phyloP scores from a whole-genome alignment of 2,888 invertebrate genomes.

The Rhingia rostrata region DNA sequence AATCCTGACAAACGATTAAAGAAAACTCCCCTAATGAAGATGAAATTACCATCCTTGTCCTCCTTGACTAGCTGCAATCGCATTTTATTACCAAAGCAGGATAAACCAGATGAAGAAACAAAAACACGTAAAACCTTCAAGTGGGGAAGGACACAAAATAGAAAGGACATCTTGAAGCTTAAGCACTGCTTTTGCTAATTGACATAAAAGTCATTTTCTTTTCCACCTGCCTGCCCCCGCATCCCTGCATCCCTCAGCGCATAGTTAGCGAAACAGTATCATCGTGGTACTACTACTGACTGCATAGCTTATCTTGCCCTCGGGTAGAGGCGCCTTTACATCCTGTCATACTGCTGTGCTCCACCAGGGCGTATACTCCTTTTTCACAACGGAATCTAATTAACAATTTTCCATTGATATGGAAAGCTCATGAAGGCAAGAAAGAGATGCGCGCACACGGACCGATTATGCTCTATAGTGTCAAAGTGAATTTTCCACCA shows the following conservation, averaged over 20 bases:
- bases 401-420: constrained; percentile 83
- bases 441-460: constrained; percentile 19
- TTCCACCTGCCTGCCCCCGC: not conserved
- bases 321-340: constrained; percentile 26
- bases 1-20: too few relatives aligned
- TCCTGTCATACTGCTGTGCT: constrained; percentile 23
- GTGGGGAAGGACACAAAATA: constrained; percentile 14
- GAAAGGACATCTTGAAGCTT: constrained; percentile 35
- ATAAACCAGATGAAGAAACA: constrained; percentile 17
- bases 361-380: constrained; percentile 16
- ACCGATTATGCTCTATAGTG: constrained; percentile 49
- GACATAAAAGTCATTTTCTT: constrained; percentile 58
- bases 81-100: constrained; percentile 48
- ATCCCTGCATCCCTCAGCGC: not conserved
- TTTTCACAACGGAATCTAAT: constrained; percentile 80
- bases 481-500: constrained; percentile 76
- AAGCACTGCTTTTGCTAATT: constrained; percentile 70
- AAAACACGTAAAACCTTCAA: constrained; percentile 15
- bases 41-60: constrained; percentile 64
- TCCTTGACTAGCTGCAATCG: constrained; percentile 58
- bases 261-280: constrained; percentile 36
- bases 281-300: constrained; percentile 33
- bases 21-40: constrained; percentile 55
- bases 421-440: constrained; percentile 42
- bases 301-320: constrained; percentile 46